Evolutionary conservation across 2,113 vertebrate species (phyloP), one percentile per base, ranked within the genome.

Genomic region (Cinclus cinclus): DNA sequence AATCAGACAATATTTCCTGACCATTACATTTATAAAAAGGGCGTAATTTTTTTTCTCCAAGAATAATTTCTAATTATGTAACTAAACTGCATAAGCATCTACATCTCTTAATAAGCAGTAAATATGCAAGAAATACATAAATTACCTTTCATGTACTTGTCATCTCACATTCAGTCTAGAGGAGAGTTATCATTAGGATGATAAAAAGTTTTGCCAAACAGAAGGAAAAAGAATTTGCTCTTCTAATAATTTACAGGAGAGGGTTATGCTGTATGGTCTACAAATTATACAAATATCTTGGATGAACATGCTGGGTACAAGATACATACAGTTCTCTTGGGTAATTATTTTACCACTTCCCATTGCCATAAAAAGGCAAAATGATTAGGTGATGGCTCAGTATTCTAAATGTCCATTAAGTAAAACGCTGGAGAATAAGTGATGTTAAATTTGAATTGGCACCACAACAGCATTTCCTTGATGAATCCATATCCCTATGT

Each of bases 281-380:
- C 24, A 73, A 79, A 90, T 71, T 79, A 79, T 64, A 27, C 30
- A 82, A 68, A 67, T 92, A 53, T 3, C 50, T 87, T 59, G 13
- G 16, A 39, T 62, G 24, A 87, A 53, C 0, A 0, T 71, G 17
- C 30, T 86, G 52, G 7, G 4, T 70, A 65, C 8, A 19, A 84
- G 47, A 35, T 27, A 31, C 2, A 37, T 2, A 1, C 13, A 39
- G 18, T 53, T 78, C 62, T 85, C 12, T 63, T 0, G 0, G 20
- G 21, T 74, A 75, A n/a, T n/a, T 20, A 3, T 42, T 94, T 84
- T 63, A 35, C 23, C 15, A 50, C 35, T 90, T 75, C 55, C 17
- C 4, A 13, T 16, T 79, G 35, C 39, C 20, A 63, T 35, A 64
- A 71, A 67, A 75, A 30, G 68, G 11, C 27, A 76, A 71, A 94